These are phyloP conservation scores for Equus przewalskii DNA, from an alignment of 2,113 vertebrate genomes.

Conservation along the genomic window DNA sequence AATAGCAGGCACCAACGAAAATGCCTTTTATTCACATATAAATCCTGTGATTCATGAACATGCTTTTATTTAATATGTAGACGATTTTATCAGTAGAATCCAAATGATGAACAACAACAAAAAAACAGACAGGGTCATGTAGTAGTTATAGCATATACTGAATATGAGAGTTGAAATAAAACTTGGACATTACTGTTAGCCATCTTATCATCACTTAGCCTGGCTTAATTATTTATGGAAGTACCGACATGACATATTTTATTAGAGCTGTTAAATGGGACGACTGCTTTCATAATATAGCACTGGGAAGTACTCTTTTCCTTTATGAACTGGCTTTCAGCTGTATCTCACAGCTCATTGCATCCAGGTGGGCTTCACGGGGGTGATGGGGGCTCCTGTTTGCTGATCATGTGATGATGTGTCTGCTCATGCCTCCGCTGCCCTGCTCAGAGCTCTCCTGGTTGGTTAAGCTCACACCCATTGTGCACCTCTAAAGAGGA, in stretches of 20 bases:
- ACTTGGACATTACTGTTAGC: background rate
- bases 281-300: background rate
- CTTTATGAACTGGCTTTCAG: background rate
- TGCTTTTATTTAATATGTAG: background rate
- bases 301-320: background rate
- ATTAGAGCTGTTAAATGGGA: background rate
- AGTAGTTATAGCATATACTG: fast-evolving
- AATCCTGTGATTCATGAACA: background rate
- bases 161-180: background rate
- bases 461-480: background rate
- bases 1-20: background rate
- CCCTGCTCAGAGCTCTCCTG: background rate
- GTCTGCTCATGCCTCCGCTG: fast-evolving
- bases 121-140: too few species aligned
- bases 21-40: background rate
- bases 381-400: background rate
- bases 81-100: background rate
- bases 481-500: background rate
- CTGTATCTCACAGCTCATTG: background rate
- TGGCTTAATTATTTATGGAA: background rate
- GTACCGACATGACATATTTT: background rate
- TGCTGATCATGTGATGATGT: background rate
- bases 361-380: background rate
- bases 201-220: background rate
- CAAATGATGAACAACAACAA: background rate